These are phyloP conservation scores for Ceratothoa steindachneri DNA, from an alignment of 2,888 invertebrate genomes.

Conservation along the genomic window DNA sequence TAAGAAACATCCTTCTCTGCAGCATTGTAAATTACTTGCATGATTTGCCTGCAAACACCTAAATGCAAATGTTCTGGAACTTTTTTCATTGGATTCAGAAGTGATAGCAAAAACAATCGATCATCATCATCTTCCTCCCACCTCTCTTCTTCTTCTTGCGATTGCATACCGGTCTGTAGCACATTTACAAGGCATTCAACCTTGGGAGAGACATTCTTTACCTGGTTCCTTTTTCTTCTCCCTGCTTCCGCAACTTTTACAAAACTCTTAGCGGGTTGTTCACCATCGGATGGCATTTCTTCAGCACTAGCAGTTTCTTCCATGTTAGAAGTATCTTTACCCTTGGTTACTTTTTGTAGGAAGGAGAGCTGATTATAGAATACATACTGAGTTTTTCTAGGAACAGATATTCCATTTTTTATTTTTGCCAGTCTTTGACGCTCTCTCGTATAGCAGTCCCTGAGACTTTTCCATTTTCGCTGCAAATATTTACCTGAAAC, in stretches of 20 bases:
- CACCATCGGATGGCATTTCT: conserved; percentile 7
- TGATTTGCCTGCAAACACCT: conserved; percentile 22
- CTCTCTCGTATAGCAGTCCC: too few relatives aligned
- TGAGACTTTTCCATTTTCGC: too few relatives aligned
- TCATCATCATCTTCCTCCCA: conserved; percentile 15
- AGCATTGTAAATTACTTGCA: too few relatives aligned
- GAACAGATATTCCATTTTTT: too few relatives aligned
- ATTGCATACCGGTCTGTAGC: conserved; percentile 11
- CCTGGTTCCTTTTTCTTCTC: conserved; percentile 15
- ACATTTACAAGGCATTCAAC: conserved; percentile 17
- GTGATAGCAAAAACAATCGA: conserved; percentile 21
- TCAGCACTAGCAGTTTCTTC: too few relatives aligned
- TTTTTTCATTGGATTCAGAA: conserved; percentile 20
- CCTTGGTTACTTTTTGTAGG: too few relatives aligned
- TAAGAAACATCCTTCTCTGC: too few relatives aligned
- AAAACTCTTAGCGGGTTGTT: conserved; percentile 9
- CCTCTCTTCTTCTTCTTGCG: conserved; percentile 11
- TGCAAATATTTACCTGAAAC: too few relatives aligned
- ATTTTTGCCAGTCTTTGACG: too few relatives aligned
- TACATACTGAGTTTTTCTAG: too few relatives aligned
- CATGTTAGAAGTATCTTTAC: too few relatives aligned
- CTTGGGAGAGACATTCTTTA: conserved; percentile 9
- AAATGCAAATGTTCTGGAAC: conserved; percentile 17
- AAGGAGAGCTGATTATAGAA: too few relatives aligned
- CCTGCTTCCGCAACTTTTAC: conserved; percentile 3